Base-by-base conservation (phyloP, 92 coral and sea anemone genomes). In the Paragorgia papillata region DNA sequence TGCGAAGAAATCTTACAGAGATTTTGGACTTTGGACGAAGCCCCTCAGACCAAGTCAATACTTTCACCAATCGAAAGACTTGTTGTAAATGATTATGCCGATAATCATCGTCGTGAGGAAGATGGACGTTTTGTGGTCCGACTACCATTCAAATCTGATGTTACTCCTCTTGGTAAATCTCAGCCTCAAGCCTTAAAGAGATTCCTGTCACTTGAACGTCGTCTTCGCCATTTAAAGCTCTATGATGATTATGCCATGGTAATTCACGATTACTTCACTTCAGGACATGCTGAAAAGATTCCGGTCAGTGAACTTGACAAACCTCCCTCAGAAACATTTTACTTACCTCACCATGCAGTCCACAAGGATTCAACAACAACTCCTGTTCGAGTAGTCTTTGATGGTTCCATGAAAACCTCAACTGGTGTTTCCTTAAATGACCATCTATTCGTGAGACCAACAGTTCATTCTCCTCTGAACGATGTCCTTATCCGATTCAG, bases 11-110 rank as follows among this genome's bases (percentile, higher is more conserved):
- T 61, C 26, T 66, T 79, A 1, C 84, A 79, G 41, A 84, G 53
- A 63, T 84, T 84, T 62, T 84, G 88, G 88, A 20, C 85, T 2
- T 25, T 84, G 44, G 81, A 84, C 55, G 75, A 84, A 69, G 70
- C 80, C 9, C 85, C 88, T 25, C 49, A 79, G 69, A n/a, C n/a
- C n/a, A n/a, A n/a, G n/a, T n/a, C n/a, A 0, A 56, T 84, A 27
- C 73, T 85, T 9, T 71, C 89, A 17, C 43, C 84, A 33, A 17
- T 24, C 3, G 88, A 80, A 58, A 79, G 68, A 21, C 43, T 78
- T 10, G 83, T 56, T 27, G 76, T 83, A 19, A 32, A 83, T 19
- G 69, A 83, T 26, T 57, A 17, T 51, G 66, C 56, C 79, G 1
- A 29, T 26, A 44, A 32, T 53, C 84, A 76, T 28, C 26, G 34